phyloP scores from a whole-genome alignment of 2,113 vertebrate genomes.

The Sitta europaea region DNA sequence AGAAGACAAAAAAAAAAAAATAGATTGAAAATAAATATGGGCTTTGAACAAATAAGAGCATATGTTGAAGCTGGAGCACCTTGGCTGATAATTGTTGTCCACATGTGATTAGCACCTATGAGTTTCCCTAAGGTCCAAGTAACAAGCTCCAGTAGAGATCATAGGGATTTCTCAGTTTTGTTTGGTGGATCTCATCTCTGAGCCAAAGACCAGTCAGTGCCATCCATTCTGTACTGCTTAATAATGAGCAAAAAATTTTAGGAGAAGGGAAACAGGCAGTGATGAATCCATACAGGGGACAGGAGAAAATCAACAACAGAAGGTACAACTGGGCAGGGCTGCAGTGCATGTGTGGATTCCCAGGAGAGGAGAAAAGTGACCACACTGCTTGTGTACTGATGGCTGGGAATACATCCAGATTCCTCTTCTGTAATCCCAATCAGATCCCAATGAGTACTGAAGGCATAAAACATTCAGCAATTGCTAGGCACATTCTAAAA shows the following conservation, averaged over 20 bases:
- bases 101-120: fast-evolving
- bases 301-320: background rate
- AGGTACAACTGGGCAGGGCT: background rate
- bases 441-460: background rate
- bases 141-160: background rate
- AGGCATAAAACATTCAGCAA: background rate
- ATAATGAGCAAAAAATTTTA: background rate
- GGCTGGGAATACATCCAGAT: background rate
- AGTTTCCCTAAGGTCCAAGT: background rate
- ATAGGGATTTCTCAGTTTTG: background rate
- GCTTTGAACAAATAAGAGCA: background rate
- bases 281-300: background rate
- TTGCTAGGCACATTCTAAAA: background rate
- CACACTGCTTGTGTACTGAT: background rate
- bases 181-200: background rate
- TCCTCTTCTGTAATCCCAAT: background rate
- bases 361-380: background rate
- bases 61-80: background rate
- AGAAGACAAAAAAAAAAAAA: background rate
- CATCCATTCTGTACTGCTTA: background rate
- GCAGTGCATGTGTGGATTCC: background rate
- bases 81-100: background rate
- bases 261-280: background rate
- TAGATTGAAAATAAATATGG: background rate
- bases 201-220: background rate